These are phyloP conservation scores for Lophius americanus DNA, from an alignment of 2,797 vertebrate genomes.

Conservation along the genomic window DNA sequence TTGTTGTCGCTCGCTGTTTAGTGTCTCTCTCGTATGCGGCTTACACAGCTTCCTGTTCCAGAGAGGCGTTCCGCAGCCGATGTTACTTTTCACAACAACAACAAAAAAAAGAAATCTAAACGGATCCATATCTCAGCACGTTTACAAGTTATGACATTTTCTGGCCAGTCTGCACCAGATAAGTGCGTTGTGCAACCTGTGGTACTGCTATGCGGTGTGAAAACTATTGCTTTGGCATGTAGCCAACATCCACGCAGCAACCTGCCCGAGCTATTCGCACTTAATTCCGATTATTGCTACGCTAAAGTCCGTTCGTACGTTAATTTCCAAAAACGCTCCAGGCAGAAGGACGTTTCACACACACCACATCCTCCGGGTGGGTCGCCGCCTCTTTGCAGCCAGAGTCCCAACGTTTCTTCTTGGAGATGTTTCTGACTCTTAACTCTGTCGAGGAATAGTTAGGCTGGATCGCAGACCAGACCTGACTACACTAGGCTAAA, in stretches of 20 bases:
- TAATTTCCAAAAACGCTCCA: slow-evolving; percentile 11
- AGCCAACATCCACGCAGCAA: slow-evolving; percentile 23
- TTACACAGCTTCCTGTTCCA: slow-evolving; percentile 1
- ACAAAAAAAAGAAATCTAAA: not conserved
- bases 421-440: slow-evolving; percentile 26
- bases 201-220: slow-evolving; percentile 23
- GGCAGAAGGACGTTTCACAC: slow-evolving; percentile 42
- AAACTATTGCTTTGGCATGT: slow-evolving; percentile 49
- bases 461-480: slow-evolving; percentile 28
- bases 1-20: slow-evolving; percentile 1
- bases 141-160: slow-evolving; percentile 17
- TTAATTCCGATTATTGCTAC: slow-evolving; percentile 11
- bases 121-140: slow-evolving; percentile 3
- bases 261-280: slow-evolving; percentile 7
- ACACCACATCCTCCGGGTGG: slow-evolving; percentile 20
- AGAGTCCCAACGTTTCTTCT: slow-evolving; percentile 38
- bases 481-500: slow-evolving; percentile 40
- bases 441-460: slow-evolving; percentile 23
- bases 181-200: slow-evolving; percentile 57
- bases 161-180: slow-evolving; percentile 30
- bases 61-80: slow-evolving; percentile 10
- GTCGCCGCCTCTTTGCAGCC: slow-evolving; percentile 31
- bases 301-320: not conserved
- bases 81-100: slow-evolving; percentile 11
- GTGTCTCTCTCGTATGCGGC: not conserved